Percentiles rank a stretch among this genome's conserved stretches.
phyloP scores from a whole-genome alignment of 2,113 vertebrate genomes.

The Phalacrocorax pelagicus region DNA sequence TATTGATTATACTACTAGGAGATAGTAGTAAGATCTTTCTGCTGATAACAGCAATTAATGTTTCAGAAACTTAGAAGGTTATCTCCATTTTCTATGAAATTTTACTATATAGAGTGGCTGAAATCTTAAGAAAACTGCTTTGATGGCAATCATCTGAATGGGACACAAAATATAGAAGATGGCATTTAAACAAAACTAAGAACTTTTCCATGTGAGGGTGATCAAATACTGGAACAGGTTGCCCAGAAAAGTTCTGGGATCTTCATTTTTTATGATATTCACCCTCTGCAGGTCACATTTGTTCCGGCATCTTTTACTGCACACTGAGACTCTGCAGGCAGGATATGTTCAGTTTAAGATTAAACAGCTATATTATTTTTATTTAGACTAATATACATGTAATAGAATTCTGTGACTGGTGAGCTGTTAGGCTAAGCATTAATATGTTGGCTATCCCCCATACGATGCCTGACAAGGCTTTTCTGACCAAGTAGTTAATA shows the following conservation, averaged over 20 bases:
- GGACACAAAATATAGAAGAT: not conserved
- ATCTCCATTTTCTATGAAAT: not conserved
- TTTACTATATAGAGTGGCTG: not conserved
- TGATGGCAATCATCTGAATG: not conserved
- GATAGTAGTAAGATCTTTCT: not conserved
- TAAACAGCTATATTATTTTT: not conserved
- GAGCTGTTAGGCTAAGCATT: not conserved
- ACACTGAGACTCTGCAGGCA: not conserved
- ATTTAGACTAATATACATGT: not conserved
- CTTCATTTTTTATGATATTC: not conserved
- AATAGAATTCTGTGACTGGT: not conserved
- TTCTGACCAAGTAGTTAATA: not conserved
- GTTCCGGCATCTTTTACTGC: not conserved
- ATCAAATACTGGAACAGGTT: not conserved
- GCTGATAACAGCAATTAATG: not conserved
- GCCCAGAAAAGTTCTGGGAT: not conserved
- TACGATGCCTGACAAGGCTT: not conserved
- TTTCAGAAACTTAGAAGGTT: not conserved
- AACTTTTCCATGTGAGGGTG: not conserved
- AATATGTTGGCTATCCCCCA: not conserved
- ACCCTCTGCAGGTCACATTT: not conserved
- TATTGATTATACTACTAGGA: not conserved
- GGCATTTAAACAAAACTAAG: not conserved
- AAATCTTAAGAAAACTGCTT: not conserved
- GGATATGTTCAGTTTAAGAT: not conserved